Evolutionary conservation across 2,113 vertebrate species (phyloP), one percentile per base, ranked within the genome.

Genomic region (Hystrix cristata): DNA sequence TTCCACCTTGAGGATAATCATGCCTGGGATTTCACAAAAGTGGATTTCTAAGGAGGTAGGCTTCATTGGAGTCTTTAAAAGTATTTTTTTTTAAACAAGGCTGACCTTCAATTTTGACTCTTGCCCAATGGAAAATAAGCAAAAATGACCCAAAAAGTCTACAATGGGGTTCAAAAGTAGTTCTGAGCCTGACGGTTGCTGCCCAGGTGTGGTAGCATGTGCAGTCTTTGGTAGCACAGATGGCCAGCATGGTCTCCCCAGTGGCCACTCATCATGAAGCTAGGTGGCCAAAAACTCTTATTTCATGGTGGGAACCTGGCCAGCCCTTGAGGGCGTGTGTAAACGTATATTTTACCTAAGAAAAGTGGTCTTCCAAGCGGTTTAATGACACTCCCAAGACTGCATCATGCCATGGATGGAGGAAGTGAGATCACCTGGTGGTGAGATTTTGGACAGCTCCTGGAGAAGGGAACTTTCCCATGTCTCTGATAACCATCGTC

Each of bases 401-500:
- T 13, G 9, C 0, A 46, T 11, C 84, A 5, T 55, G 19, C 7
- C 34, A 79, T 93, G 64, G 13, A 27, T 59, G 55, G 55, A 69
- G 59, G 62, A 64, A 85, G 29, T 12, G 23, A 38, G 87, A n/a
- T 2, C 7, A 43, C 7, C 8, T 8, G 21, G 9, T 3, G 1
- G 34, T 90, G 65, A 48, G 59, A 38, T 87, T 85, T 87, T 76
- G 90, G 53, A 69, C 13, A 92, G 79, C 59, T 96, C 87, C 53
- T 71, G n/a, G 4, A 69, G 60, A 25, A 86, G 31, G 21, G 34
- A 64, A 23, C 53, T 13, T 43, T 87, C 59, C 23, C 9, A 2
- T 14, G 16, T 72, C 18, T 84, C 19, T 69, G 69, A 80, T 9
- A 51, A 31, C 3, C 8, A 9, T 81, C 29, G 7, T 82, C 31